Base-by-base conservation (phyloP, 1,140 invertebrate genomes). In the Drosophila punjabiensis region DNA sequence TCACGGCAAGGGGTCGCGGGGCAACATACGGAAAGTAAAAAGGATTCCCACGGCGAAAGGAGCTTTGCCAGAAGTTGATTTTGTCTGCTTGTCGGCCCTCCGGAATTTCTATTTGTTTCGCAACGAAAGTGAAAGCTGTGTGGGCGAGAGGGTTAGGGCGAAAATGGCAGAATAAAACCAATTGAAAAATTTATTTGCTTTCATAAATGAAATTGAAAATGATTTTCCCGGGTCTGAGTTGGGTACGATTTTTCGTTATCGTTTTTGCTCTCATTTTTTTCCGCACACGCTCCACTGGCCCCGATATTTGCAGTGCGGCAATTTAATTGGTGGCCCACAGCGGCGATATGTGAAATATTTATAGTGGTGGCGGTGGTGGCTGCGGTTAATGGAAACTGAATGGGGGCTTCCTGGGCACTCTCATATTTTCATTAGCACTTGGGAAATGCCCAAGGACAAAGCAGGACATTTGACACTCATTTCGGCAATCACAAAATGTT, bases 121-220 rank as follows among this genome's bases (percentile, higher is more conserved):
- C 63, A 67, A 48, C 32, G 75, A 78, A 79, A 76, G 73, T 48
- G 68, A 61, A 53, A 55, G 53, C 30, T 18, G 28, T 41, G 37
- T 16, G 35, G 28, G 45, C 14, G 32, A 14, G 28, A 1, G 69
- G 43, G 20, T 56, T 47, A 52, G 35, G 53, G 33, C 33, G 52
- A 74, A 60, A 58, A 50, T 43, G 52, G 28, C 32, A 10, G 50
- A 74, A 75, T 78, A 70, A 84, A 78, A 77, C 71, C 77, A 89
- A 89, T 87, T 77, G 67, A 87, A 87, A 56, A 69, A 87, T 78
- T 84, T 78, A 84, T 87, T 84, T 84, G 77, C 63, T 81, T 82
- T 82, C 79, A 79, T 82, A 84, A 84, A 84, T 77, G 77, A 87
- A 87, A 83, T 87, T 77, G 76, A 82, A 87, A 87, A 71, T 76